Evolutionary conservation across 1,140 invertebrate species (phyloP).

Genomic region (Pseudoatta argentina): DNA sequence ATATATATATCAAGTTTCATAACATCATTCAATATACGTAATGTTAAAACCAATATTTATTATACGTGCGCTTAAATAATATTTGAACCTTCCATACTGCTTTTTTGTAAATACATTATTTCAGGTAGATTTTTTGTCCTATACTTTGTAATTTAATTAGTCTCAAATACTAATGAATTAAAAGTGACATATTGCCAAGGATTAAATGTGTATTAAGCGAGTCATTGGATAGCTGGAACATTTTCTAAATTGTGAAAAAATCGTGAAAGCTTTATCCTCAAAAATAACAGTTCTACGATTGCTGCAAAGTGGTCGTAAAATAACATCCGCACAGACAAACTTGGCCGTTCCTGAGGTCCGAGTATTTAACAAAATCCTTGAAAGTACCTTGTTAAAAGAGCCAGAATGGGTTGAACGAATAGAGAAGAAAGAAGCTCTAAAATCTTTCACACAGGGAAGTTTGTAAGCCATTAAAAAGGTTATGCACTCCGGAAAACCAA

Average conservation of each 20-base stretch:
- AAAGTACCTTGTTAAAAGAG: conserved; percentile 31
- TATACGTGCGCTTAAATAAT: not conserved
- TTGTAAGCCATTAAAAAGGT: conserved; percentile 26
- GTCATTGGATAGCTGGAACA: not conserved
- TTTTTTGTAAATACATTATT: conserved; percentile 5
- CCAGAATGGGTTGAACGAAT: not conserved
- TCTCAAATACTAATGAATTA: not conserved
- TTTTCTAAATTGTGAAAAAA: conserved; percentile 19
- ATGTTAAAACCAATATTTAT: not conserved
- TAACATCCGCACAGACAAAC: conserved; percentile 60
- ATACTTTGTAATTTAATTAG: not conserved
- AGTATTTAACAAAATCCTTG: conserved; percentile 44
- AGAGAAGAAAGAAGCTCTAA: not conserved
- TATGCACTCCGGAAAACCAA: conserved; percentile 2
- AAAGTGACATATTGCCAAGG: no score
- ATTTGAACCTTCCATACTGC: not conserved
- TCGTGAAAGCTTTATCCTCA: conserved; percentile 2
- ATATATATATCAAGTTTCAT: not conserved
- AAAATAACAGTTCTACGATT: conserved; percentile 65
- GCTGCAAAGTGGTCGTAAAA: conserved; percentile 38
- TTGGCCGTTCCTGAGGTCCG: conserved; percentile 26
- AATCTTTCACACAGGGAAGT: conserved; percentile 17
- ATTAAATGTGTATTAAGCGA: not conserved
- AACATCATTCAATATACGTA: not conserved
- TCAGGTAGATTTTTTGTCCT: not conserved